These are phyloP conservation scores for Synanthedon andrenaeformis DNA, from an alignment of 2,888 invertebrate species.

Conservation along the genomic window DNA sequence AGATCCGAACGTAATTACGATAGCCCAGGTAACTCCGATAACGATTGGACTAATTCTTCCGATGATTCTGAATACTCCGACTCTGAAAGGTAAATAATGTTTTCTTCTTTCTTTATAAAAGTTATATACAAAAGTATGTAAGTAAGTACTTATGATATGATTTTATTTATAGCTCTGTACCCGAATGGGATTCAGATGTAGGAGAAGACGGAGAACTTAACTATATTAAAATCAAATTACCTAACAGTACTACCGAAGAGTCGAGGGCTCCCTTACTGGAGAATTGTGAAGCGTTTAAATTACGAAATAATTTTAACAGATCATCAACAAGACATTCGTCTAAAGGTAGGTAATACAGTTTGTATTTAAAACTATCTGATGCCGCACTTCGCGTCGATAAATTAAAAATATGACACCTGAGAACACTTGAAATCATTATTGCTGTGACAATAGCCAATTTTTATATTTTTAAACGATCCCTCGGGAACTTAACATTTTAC, in stretches of 20 bases:
- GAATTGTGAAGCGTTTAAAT: slow-evolving; percentile 52
- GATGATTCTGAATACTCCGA: slow-evolving; percentile 70
- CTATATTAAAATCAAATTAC: slow-evolving; percentile 70
- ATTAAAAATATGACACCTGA: too few species aligned
- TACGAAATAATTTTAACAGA: slow-evolving; percentile 57
- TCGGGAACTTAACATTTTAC: too few species aligned
- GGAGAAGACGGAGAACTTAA: slow-evolving; percentile 76
- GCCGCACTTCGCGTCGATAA: too few species aligned
- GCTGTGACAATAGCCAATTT: too few species aligned
- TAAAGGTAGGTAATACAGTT: slow-evolving; percentile 30
- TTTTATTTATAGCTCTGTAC: slow-evolving; percentile 62
- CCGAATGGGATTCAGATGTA: slow-evolving; percentile 77
- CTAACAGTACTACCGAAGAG: slow-evolving; percentile 14
- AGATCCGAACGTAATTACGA: slow-evolving; percentile 37
- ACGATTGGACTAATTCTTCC: slow-evolving; percentile 60
- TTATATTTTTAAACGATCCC: too few species aligned
- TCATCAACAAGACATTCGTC: slow-evolving; percentile 52
- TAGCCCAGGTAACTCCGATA: slow-evolving; percentile 55
- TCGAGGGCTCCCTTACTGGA: slow-evolving; percentile 42
- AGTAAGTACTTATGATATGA: background rate
- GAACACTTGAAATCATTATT: too few species aligned
- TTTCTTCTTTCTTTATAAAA: background rate
- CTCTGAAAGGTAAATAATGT: slow-evolving; percentile 64
- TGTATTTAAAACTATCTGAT: background rate
- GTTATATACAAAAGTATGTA: background rate